Evolutionary conservation across 2,888 invertebrate genomes (phyloP), one percentile per base, ranked within the genome.

Genomic region (Euplagia quadripunctaria): DNA sequence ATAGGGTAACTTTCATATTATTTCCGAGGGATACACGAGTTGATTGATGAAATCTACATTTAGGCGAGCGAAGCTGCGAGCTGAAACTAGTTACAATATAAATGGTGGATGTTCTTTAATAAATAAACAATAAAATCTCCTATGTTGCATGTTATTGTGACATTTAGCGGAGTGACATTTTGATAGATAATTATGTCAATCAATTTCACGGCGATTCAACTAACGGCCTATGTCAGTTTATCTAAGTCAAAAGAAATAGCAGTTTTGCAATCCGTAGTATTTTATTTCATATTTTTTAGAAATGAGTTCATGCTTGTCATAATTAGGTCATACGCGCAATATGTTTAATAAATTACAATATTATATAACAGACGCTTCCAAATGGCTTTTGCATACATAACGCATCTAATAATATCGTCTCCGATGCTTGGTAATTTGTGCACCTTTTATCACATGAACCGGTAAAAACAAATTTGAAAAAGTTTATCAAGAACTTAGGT

Each of bases 181-280:
- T 42, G 43, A 12, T 43, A 43, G 79, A 88, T 90, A 75, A 69
- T 82, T 77, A 79, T 78, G 73, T 73, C 78, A 84, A 81, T 80
- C 78, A 76, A 81, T 85, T 86, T 82, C 78, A 85, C 75, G 83
- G 82, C 64, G 74, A 79, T 84, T 82, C 69, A 80, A 79, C 73
- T 74, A 73, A 80, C 71, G 70, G 73, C 51, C 74, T 73, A 70
- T 77, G 71, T 73, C 67, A 79, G 68, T 61, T 69, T 20, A 69
- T 69, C 46, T 43, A 46, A 46, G 63, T 71, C 61, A 69, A 80
- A 74, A 67, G 70, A 55, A 78, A 73, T 70, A 68, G 64, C 55
- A 46, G 68, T 77, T 70, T 79, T 49, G 74, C 20, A 75, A 72
- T 68, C 43, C 61, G 12, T 63, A 64, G 41, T 51, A 20, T 74